Evolutionary conservation across 1,140 invertebrate genomes (phyloP).

Genomic region (Oryctes rhinoceros): DNA sequence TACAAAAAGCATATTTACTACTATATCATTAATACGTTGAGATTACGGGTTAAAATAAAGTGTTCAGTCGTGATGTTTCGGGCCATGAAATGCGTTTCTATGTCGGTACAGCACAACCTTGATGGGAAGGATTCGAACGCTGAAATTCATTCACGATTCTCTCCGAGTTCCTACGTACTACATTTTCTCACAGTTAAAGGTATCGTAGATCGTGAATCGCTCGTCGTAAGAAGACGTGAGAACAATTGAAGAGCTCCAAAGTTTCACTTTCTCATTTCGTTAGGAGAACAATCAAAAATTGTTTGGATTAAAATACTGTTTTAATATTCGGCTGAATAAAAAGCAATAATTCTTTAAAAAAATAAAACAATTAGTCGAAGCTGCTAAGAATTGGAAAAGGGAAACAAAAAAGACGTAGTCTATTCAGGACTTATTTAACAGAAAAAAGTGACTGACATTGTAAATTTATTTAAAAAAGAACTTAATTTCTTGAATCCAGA

Average conservation of each 20-base stretch:
- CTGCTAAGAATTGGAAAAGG: too few species aligned
- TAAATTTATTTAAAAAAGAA: too few species aligned
- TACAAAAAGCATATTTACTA: neutral
- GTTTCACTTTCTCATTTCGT: neutral
- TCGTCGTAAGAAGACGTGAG: neutral
- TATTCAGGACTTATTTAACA: too few species aligned
- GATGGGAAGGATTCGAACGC: neutral
- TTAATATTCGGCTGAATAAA: too few species aligned
- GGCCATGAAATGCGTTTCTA: neutral
- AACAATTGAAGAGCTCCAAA: neutral
- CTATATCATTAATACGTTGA: neutral
- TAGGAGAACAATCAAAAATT: neutral
- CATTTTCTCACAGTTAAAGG: neutral
- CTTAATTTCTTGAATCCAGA: too few species aligned
- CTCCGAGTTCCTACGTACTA: neutral
- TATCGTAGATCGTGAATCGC: neutral
- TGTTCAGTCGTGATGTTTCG: neutral
- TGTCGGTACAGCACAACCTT: neutral
- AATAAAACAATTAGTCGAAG: too few species aligned
- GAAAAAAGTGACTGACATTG: too few species aligned
- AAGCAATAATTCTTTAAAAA: too few species aligned
- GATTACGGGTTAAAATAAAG: neutral
- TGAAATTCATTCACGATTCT: slow-evolving; percentile 18
- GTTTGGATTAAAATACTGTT: neutral
- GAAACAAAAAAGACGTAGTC: too few species aligned